Evolutionary conservation across 2,888 invertebrate genomes (phyloP).

Genomic region (Drosophila kuntzei): DNA sequence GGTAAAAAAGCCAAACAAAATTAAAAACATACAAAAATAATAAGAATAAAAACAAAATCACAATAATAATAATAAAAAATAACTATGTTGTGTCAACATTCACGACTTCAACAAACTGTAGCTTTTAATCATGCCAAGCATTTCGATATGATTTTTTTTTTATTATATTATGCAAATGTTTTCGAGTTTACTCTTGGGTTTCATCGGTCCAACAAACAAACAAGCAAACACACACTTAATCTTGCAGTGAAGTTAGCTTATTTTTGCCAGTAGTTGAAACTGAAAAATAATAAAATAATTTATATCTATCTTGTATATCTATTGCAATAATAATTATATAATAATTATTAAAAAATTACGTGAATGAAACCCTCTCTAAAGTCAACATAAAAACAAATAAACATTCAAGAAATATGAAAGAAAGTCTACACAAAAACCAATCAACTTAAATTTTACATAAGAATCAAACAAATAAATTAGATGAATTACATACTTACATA

Average conservation of each 20-base stretch:
- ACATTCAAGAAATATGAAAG: slow-evolving; percentile 40
- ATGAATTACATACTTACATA: slow-evolving; percentile 32
- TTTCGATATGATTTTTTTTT: slow-evolving; percentile 52
- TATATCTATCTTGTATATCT: slow-evolving; percentile 20
- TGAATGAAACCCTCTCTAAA: slow-evolving; percentile 16
- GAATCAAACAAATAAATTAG: slow-evolving; percentile 33
- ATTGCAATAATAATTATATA: slow-evolving; percentile 20
- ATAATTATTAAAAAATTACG: slow-evolving; percentile 7
- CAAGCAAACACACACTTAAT: slow-evolving; percentile 9
- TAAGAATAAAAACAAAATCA: slow-evolving; percentile 21
- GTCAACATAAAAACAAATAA: slow-evolving; percentile 40
- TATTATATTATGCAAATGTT: slow-evolving; percentile 40
- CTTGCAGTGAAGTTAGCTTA: slow-evolving; percentile 14
- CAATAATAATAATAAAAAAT: slow-evolving; percentile 20
- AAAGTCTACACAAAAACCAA: slow-evolving; percentile 36
- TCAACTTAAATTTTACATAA: slow-evolving; percentile 49
- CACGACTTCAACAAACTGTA: slow-evolving; percentile 59
- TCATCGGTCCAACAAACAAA: slow-evolving; percentile 14
- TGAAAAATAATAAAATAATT: slow-evolving; percentile 26
- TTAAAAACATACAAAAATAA: slow-evolving; percentile 42
- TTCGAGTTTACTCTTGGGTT: slow-evolving; percentile 44
- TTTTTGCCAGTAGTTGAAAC: slow-evolving; percentile 34
- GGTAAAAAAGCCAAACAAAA: slow-evolving; percentile 67
- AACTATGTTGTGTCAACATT: slow-evolving; percentile 56
- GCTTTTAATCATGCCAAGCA: slow-evolving; percentile 78